Percentiles rank a stretch among this genome's conserved stretches.
Evolutionary conservation across 2,797 vertebrate genomes (phyloP).

Genomic region (Neomorphus geoffroyi): DNA sequence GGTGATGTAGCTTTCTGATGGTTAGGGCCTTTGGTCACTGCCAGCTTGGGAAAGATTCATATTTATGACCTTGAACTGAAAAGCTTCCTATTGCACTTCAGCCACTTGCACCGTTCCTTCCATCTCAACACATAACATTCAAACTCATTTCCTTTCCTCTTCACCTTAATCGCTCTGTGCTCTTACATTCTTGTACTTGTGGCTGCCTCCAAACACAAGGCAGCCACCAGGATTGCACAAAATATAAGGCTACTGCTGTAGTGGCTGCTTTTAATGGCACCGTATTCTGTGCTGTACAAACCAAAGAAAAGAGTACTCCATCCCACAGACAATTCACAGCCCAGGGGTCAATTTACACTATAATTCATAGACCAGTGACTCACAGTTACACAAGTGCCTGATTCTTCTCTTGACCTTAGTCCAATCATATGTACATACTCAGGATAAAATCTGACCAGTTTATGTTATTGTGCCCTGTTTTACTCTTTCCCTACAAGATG

Average conservation of each 20-base stretch:
- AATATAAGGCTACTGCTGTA: background rate
- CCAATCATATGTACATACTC: fast-evolving
- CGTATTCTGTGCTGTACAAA: background rate
- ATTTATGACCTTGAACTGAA: conserved; percentile 50
- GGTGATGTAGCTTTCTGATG: conserved; percentile 21
- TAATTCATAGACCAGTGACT: background rate
- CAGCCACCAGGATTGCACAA: background rate
- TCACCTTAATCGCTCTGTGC: background rate
- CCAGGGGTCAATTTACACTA: background rate
- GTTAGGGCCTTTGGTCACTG: conserved; percentile 6
- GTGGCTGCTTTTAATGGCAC: background rate
- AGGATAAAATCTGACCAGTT: background rate
- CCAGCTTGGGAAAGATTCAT: conserved; percentile 30
- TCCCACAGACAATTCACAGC: background rate
- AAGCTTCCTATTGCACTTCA: background rate
- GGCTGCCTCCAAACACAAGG: background rate
- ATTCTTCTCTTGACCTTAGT: background rate
- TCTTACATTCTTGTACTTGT: background rate
- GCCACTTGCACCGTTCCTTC: background rate
- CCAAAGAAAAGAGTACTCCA: background rate
- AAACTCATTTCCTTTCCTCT: background rate
- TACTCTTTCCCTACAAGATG: background rate
- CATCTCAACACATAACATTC: background rate
- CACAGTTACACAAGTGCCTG: background rate
- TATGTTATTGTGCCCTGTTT: background rate